Evolutionary conservation across 2,113 vertebrate genomes (phyloP).

Genomic region (Mohoua ochrocephala): DNA sequence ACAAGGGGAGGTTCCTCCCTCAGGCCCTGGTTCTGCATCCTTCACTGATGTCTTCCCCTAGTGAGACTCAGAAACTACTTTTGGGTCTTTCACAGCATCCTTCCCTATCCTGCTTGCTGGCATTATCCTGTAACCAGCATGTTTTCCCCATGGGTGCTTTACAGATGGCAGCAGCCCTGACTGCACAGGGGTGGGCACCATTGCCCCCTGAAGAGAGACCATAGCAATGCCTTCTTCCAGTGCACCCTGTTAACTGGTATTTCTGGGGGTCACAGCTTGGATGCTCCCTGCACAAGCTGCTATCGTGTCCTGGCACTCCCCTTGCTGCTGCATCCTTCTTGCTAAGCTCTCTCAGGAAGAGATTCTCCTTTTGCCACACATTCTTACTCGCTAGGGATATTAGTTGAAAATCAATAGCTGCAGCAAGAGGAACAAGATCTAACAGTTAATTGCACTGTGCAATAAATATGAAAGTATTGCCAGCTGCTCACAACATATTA

Average conservation of each 20-base stretch:
- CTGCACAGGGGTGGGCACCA: rapidly evolving
- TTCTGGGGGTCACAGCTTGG: not conserved
- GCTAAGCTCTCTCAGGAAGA: not conserved
- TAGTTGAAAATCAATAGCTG: not conserved
- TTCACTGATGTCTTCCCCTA: not conserved
- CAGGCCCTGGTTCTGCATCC: not conserved
- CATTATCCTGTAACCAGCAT: rapidly evolving
- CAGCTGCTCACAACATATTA: not conserved
- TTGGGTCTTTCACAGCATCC: not conserved
- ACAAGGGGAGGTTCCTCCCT: not conserved
- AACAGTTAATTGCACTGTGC: not conserved
- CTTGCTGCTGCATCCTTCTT: not conserved
- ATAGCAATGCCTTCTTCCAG: not conserved
- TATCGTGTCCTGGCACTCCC: rapidly evolving
- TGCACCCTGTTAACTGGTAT: too few relatives aligned
- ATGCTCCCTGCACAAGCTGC: not conserved
- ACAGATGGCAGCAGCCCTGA: not conserved
- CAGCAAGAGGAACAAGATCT: not conserved
- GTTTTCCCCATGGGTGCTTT: not conserved
- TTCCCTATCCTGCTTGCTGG: not conserved
- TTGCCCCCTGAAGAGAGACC: not conserved
- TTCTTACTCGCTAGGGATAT: not conserved
- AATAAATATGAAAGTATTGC: not conserved
- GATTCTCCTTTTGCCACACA: not conserved
- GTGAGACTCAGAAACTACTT: not conserved